Evolutionary conservation across 1,140 invertebrate genomes (phyloP).

Genomic region (Antheraea mylitta): DNA sequence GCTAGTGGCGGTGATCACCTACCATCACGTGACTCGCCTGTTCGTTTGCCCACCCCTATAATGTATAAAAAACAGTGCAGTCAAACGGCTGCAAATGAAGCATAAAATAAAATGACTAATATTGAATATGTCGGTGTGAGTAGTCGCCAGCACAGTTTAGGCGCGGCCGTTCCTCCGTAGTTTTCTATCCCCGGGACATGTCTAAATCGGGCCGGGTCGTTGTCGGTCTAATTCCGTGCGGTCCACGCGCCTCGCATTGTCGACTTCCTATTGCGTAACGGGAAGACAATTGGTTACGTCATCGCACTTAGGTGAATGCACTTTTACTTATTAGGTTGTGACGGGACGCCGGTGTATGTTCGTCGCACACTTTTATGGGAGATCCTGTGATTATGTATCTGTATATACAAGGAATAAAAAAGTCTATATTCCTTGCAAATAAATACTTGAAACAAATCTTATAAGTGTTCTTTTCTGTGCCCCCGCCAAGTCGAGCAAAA

Average conservation of each 20-base stretch:
- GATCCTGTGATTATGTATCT: neutral
- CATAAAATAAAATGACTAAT: neutral
- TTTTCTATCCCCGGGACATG: constrained; percentile 55
- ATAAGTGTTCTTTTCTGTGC: too few relatives aligned
- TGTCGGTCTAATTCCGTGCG: constrained; percentile 50
- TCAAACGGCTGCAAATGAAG: too few relatives aligned
- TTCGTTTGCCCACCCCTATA: too few relatives aligned
- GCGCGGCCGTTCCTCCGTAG: constrained; percentile 25
- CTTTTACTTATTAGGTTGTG: constrained; percentile 3
- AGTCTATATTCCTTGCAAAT: too few relatives aligned
- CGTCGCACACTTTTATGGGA: neutral
- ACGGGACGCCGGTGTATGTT: neutral
- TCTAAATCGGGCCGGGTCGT: constrained; percentile 57
- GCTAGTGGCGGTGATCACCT: too few relatives aligned
- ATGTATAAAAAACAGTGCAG: too few relatives aligned
- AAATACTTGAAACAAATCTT: too few relatives aligned
- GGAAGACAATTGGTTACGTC: constrained; percentile 31
- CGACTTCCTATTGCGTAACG: constrained; percentile 43
- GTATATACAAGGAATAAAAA: too few relatives aligned
- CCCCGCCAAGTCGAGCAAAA: too few relatives aligned
- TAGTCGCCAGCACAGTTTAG: neutral
- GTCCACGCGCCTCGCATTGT: constrained; percentile 27
- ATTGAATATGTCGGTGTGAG: neutral
- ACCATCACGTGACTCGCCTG: too few relatives aligned
- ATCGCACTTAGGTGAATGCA: constrained; percentile 13